Evolutionary conservation across 2,797 vertebrate species (phyloP).

Genomic region (Neosilurus hyrtlii): DNA sequence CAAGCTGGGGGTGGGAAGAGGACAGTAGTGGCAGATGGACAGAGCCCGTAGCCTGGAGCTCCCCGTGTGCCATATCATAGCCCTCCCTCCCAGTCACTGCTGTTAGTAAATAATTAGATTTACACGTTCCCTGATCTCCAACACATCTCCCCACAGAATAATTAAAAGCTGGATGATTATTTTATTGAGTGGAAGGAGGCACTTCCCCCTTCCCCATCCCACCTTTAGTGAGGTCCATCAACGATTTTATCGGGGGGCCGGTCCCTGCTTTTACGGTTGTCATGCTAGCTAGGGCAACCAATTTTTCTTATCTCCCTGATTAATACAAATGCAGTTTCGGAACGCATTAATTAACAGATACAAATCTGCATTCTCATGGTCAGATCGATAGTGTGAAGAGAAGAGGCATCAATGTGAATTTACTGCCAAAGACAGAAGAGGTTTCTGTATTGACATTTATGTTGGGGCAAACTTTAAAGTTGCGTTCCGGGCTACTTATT

Average conservation of each 20-base stretch:
- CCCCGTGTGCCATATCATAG: conserved; percentile 74
- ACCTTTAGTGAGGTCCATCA: conserved; percentile 92
- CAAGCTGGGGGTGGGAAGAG: conserved; percentile 55
- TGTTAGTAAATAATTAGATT: conserved; percentile 93
- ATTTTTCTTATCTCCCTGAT: conserved; percentile 99
- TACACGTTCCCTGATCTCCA: conserved; percentile 90
- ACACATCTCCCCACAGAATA: conserved; percentile 93
- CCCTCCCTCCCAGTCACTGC: conserved; percentile 80
- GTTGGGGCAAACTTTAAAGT: conserved; percentile 81
- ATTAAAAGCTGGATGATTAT: conserved; percentile 99
- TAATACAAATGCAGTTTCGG: conserved; percentile 99
- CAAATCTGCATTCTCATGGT: conserved; percentile 99
- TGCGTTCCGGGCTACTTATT: conserved; percentile 56
- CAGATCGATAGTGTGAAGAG: conserved; percentile 99
- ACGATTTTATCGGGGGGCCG: conserved; percentile 91
- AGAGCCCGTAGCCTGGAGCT: conserved; percentile 75
- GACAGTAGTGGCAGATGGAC: conserved; percentile 75
- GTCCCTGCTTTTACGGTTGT: conserved; percentile 91
- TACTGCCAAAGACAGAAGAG: conserved; percentile 99
- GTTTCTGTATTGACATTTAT: conserved; percentile 89
- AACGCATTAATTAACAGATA: conserved; percentile 99
- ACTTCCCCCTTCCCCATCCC: conserved; percentile 72
- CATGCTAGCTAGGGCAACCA: conserved; percentile 96
- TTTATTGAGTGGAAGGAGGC: conserved; percentile 98
- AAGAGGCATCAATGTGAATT: conserved; percentile 99